Base-by-base conservation (phyloP, 2,797 vertebrate genomes). In the Botia kubotai region DNA sequence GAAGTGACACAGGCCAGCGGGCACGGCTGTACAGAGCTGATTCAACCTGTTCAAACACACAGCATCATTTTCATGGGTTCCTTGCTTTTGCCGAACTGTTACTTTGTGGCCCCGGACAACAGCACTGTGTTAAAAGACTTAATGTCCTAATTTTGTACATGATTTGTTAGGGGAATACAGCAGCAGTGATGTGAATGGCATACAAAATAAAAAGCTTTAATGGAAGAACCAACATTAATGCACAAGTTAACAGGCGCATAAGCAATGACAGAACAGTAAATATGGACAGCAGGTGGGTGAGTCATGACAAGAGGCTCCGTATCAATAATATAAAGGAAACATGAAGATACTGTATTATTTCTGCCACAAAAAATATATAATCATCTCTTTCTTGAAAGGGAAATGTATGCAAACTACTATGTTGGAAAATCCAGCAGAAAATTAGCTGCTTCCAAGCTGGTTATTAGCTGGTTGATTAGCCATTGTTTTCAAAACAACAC, bases 1-100 rank as follows among this genome's bases (percentile, higher is more conserved):
- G n/a, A 60, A 62, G 26, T 71, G 67, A 39, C 36, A 71, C 57
- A 72, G 67, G 43, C 67, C 57, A 62, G 23, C 57, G 16, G 68
- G 29, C 57, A 63, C 19, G 39, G 68, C 77, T 72, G 57, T 72
- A 36, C n/a, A 63, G 57, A 63, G 46, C 57, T 72, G 77, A 79
- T 71, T 63, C n/a, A 53, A 71, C 43, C 17, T 55, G 4, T 17
- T 48, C 52, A 58, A 70, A 72, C 29, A 52, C 29, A n/a, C 26
- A 26, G 12, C 8, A 73, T 86, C 52, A 2, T 58, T 68, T 58
- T 36, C n/a, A 58, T 67, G n/a, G 14, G 6, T 2, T 7, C 12
- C 21, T 55, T 68, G 1, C 19, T 26, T 29, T 46, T n/a, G 77
- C 33, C 26, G 23, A 53, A 50, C 19, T 39, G 23, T 43, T 55